phyloP scores from a whole-genome alignment of 2,797 vertebrate species.

The Petrocephalus sullivani region DNA sequence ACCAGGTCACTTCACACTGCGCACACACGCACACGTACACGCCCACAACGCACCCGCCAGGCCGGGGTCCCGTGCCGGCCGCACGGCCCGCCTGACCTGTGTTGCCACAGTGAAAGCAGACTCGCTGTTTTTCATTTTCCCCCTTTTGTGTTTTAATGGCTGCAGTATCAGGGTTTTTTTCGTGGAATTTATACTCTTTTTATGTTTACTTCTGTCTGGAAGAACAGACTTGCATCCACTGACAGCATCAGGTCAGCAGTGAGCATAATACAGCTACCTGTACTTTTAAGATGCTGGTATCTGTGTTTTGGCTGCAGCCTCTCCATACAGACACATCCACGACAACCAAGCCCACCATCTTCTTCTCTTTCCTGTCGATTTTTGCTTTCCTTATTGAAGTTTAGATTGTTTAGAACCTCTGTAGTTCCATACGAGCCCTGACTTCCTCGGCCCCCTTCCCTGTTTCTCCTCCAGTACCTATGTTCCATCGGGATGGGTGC shows the following conservation, averaged over 20 bases:
- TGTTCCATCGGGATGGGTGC: background rate
- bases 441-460: background rate
- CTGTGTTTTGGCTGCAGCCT: background rate
- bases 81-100: background rate
- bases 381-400: background rate
- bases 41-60: background rate
- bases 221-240: background rate
- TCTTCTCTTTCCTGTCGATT: constrained; percentile 2
- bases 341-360: background rate
- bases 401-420: background rate
- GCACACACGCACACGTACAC: constrained; percentile 64
- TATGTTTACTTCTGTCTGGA: background rate
- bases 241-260: background rate
- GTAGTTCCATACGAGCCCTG: background rate
- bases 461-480: constrained; percentile 2
- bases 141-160: background rate
- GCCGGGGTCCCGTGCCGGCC: background rate
- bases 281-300: constrained; percentile 9
- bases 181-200: background rate
- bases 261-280: background rate
- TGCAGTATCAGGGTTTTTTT: background rate
- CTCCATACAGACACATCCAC: background rate
- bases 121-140: background rate
- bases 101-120: constrained; percentile 1
- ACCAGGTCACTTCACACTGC: constrained; percentile 89